These are phyloP conservation scores for Entelurus aequoreus DNA, from an alignment of 2,113 vertebrate genomes.

Conservation along the genomic window DNA sequence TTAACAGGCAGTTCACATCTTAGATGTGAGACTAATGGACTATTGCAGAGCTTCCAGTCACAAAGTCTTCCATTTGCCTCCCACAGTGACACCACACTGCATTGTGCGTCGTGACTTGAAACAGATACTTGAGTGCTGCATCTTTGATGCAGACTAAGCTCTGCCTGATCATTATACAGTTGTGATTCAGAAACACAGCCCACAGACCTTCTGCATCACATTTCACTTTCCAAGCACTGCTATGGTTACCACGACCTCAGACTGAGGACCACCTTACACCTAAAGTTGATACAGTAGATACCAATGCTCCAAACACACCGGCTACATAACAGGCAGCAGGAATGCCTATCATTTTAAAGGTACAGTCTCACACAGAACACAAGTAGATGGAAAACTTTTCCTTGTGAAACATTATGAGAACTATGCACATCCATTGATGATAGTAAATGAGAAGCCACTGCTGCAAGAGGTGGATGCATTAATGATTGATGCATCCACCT, in stretches of 20 bases:
- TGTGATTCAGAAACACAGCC: conserved; percentile 71
- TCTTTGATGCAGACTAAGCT: conserved; percentile 63
- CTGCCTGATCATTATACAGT: conserved; percentile 68
- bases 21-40: conserved; percentile 12
- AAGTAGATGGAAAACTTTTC: background rate
- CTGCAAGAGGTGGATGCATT: conserved; percentile 42
- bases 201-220: conserved; percentile 58
- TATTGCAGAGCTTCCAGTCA: conserved; percentile 17
- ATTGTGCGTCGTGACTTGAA: conserved; percentile 50
- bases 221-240: conserved; percentile 78
- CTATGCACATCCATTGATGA: background rate
- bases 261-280: conserved; percentile 60
- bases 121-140: conserved; percentile 66
- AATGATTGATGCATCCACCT: conserved; percentile 51
- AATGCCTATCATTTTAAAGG: background rate
- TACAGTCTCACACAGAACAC: background rate
- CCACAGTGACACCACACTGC: conserved; percentile 38
- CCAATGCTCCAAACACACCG: conserved; percentile 46
- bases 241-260: conserved; percentile 73
- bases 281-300: background rate
- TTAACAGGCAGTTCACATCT: background rate
- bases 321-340: background rate
- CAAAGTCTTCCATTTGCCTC: conserved; percentile 8
- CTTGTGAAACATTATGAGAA: background rate
- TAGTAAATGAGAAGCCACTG: background rate